Base-by-base conservation (phyloP, 53 echinoderm and acorn worm genomes). In the Astropecten irregularis region DNA sequence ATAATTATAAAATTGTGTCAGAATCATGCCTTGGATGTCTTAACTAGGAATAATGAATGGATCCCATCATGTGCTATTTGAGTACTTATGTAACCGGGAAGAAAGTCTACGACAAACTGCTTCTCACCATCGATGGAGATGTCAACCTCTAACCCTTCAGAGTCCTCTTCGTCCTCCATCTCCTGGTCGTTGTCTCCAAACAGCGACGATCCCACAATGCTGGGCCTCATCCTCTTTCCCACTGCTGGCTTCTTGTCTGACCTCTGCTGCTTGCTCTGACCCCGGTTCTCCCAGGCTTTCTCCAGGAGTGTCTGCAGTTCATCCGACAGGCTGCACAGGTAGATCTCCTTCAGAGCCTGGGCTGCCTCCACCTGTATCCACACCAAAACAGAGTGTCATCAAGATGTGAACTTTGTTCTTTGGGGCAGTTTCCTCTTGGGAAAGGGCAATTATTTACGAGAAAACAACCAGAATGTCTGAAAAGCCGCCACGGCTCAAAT, bases 261-360 rank as follows among this genome's bases (percentile, higher is more conserved):
- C 32, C 44, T 77, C 44, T 39, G 28, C 16, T 53, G 50, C 64
- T 57, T 31, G 19, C 58, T 22, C 30, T 68, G 62, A 68, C 54
- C 83, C 40, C 52, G 83, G 63, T 54, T 48, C 54, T 86, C 73
- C 70, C 87, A 83, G 40, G 83, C 86, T 26, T 85, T 82, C 72
- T 89, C 89, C 33, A 95, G 64, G 36, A 83, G 59, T n/a, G 38
- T 40, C 48, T 87, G 83, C 2, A 95, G 71, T 42, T 91, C 93
- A 40, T 87, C 89, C 34, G 76, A 82, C 26, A 93, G 56, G 16
- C 52, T 85, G 21, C 88, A 79, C 37, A 93, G 81, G 54, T 96
- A 96, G 53, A 91, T 85, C 44, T 94, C 91, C 51, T 79, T 86
- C 34, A 88, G 77, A 0, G 87, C 90, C 59, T 82, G 86, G 23